Conservation (phyloP, 2,797 vertebrate species). For the Myoxocephalus aenaeus region DNA sequence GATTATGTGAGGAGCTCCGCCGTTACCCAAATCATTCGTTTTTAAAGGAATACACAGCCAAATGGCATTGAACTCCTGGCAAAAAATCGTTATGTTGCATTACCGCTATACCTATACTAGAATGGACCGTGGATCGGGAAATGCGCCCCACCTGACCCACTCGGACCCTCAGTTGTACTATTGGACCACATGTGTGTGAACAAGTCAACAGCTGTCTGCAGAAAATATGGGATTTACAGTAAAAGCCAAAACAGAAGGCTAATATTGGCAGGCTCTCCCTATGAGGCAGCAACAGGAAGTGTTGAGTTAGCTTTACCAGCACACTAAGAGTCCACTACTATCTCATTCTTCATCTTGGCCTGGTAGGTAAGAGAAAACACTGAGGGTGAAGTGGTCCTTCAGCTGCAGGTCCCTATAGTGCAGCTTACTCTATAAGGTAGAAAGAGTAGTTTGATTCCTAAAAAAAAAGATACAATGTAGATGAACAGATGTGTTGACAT, state of each 20-base stretch:
- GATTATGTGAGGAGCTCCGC: background rate
- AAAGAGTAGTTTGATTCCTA: constrained; percentile 23
- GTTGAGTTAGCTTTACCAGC: constrained; percentile 26
- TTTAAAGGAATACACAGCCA: background rate
- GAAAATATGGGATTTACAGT: background rate
- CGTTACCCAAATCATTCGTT: background rate
- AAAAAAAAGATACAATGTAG: constrained; percentile 27
- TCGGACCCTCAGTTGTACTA: background rate
- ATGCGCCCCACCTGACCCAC: background rate
- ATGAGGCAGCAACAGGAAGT: constrained; percentile 35
- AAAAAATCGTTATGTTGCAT: background rate
- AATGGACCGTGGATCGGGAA: too few species aligned
- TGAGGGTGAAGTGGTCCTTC: constrained; percentile 43
- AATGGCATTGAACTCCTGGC: background rate
- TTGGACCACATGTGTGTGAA: background rate
- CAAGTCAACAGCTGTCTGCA: background rate
- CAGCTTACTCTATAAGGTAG: constrained; percentile 23
- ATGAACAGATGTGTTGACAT: constrained; percentile 44
- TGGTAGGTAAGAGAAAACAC: constrained; percentile 34
- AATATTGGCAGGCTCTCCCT: constrained; percentile 7
- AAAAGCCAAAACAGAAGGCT: constrained; percentile 1
- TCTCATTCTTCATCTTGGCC: constrained; percentile 40
- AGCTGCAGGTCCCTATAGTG: constrained; percentile 40
- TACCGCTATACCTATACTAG: too few species aligned
- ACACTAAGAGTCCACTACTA: constrained; percentile 22